phyloP scores from a whole-genome alignment of 2,113 vertebrate genomes.

The Mesembrinibis cayennensis region DNA sequence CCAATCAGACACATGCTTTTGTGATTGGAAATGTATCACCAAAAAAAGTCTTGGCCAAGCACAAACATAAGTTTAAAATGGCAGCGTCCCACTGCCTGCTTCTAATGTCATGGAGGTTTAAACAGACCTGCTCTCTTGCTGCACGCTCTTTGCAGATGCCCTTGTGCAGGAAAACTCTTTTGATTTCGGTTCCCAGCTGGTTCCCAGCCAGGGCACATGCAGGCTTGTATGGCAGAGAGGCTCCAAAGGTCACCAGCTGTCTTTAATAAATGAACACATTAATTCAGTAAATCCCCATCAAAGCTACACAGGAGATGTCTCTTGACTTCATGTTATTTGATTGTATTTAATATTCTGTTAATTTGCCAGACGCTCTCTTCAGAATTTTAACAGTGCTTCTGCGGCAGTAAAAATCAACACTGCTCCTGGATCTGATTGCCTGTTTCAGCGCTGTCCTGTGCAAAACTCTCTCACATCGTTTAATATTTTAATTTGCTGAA shows the following conservation, averaged over 20 bases:
- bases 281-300: background rate
- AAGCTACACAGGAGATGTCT: background rate
- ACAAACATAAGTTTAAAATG: background rate
- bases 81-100: background rate
- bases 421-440: background rate
- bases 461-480: background rate
- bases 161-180: background rate
- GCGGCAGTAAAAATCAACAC: slow-evolving; percentile 26
- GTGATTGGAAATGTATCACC: background rate
- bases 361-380: background rate
- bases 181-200: background rate
- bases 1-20: background rate
- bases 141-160: background rate
- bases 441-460: background rate
- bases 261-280: background rate
- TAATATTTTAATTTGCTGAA: slow-evolving; percentile 40
- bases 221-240: background rate
- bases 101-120: background rate
- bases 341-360: background rate
- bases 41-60: background rate
- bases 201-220: background rate
- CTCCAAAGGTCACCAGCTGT: background rate
- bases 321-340: background rate
- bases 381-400: background rate
- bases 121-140: background rate